Percentiles rank a stretch among this genome's conserved stretches.
These are phyloP conservation scores for Ypsolopha sequella DNA, from an alignment of 2,888 invertebrate species.

Conservation along the genomic window DNA sequence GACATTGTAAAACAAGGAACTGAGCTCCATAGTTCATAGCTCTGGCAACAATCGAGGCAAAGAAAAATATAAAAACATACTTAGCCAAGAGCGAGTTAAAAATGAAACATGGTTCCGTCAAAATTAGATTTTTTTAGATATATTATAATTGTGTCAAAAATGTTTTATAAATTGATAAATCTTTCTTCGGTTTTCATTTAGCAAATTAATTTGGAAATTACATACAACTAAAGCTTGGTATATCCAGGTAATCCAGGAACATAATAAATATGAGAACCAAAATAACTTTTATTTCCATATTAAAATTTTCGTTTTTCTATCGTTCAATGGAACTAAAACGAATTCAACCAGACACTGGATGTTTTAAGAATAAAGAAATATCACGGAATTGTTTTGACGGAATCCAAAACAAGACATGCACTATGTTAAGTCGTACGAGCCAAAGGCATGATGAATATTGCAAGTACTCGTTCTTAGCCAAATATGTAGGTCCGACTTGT, in stretches of 20 bases:
- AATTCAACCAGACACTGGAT: too few relatives aligned
- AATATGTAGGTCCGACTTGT: conserved; percentile 30
- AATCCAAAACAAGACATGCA: conserved; percentile 31
- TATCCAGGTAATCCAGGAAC: not conserved
- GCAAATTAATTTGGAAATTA: too few relatives aligned
- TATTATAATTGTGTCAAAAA: too few relatives aligned
- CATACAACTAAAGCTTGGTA: not conserved
- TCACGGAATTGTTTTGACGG: too few relatives aligned
- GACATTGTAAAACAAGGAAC: conserved; percentile 50
- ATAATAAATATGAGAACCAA: conserved; percentile 26
- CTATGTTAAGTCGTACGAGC: conserved; percentile 55
- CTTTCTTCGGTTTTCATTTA: too few relatives aligned
- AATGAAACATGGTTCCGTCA: too few relatives aligned
- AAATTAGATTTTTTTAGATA: too few relatives aligned
- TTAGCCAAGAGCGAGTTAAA: not conserved
- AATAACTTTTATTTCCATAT: too few relatives aligned
- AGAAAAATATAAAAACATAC: conserved; percentile 36
- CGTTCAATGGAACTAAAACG: too few relatives aligned
- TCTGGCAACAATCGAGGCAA: conserved; percentile 58
- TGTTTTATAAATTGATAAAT: too few relatives aligned
- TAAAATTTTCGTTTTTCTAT: too few relatives aligned
- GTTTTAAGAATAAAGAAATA: too few relatives aligned
- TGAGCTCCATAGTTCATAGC: conserved; percentile 43
- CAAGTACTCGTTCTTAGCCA: conserved; percentile 41
- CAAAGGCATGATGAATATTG: conserved; percentile 59